These are phyloP conservation scores for Aphyosemion australe DNA, from an alignment of 2,113 vertebrate species.

Conservation along the genomic window DNA sequence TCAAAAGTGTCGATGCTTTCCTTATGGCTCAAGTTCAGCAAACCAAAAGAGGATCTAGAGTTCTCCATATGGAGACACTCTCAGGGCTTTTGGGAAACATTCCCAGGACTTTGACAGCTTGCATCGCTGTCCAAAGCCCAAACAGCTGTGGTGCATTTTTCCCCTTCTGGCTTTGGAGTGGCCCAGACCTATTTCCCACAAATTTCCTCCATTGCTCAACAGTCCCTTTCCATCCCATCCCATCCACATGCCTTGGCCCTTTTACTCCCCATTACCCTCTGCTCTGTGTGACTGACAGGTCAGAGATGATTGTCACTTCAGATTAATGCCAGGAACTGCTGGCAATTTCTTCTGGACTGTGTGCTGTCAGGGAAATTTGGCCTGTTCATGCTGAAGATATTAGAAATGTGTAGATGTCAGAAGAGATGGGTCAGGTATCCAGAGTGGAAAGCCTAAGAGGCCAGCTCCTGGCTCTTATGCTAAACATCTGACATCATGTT, in stretches of 20 bases:
- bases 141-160: constrained; percentile 57
- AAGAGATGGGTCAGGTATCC: constrained; percentile 31
- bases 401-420: constrained; percentile 29
- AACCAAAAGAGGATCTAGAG: constrained; percentile 23
- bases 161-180: constrained; percentile 20
- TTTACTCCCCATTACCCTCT: constrained; percentile 45
- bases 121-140: constrained; percentile 30
- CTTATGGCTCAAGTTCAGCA: constrained; percentile 17
- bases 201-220: constrained; percentile 4
- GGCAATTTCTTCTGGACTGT: constrained; percentile 29
- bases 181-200: constrained; percentile 26
- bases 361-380: constrained; percentile 49
- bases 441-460: constrained; percentile 18
- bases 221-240: background rate
- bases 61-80: constrained; percentile 16
- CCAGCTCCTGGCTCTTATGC: constrained; percentile 29
- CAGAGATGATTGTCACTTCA: constrained; percentile 58
- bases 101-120: constrained; percentile 35
- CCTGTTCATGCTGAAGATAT: constrained; percentile 22
- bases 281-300: constrained; percentile 46
- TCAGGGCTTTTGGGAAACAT: constrained; percentile 29
- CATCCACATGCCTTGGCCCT: constrained; percentile 28
- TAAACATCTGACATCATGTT: constrained; percentile 37
- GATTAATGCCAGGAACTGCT: constrained; percentile 40
- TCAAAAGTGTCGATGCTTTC: background rate